These are phyloP conservation scores for Pangasius djambal DNA, from an alignment of 2,797 vertebrate species.

Conservation along the genomic window DNA sequence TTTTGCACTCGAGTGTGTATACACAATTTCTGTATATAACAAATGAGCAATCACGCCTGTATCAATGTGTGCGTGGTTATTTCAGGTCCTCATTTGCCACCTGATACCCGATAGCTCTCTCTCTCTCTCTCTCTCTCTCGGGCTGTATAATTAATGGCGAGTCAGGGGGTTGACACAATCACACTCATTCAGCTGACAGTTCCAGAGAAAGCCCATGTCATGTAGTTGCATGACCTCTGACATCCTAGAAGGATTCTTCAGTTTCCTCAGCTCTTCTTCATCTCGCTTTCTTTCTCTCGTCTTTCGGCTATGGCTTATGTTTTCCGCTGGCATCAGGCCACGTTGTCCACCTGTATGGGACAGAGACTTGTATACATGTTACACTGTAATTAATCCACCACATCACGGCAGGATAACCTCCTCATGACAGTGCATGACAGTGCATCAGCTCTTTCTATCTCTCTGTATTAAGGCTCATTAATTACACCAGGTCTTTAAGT, in stretches of 20 bases:
- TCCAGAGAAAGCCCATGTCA: constrained; percentile 37
- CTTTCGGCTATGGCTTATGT: neutral
- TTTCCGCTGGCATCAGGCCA: constrained; percentile 19
- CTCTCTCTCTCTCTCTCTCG: neutral
- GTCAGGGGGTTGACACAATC: constrained; percentile 4
- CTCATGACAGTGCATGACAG: neutral
- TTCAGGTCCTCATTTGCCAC: constrained; percentile 22
- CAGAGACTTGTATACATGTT: neutral
- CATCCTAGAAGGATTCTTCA: constrained; percentile 47
- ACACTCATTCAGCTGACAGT: neutral
- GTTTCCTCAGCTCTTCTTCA: constrained; percentile 41
- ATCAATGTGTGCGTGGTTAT: constrained; percentile 5
- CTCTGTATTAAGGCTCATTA: neutral
- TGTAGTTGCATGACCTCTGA: constrained; percentile 35
- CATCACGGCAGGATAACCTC: neutral
- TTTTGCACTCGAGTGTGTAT: neutral
- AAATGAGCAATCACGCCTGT: neutral
- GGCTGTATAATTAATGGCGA: constrained; percentile 6
- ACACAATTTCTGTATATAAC: neutral
- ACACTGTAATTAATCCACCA: constrained; percentile 34
- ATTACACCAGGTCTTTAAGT: neutral
- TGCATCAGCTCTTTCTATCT: neutral
- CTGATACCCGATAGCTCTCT: neutral
- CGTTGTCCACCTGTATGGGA: neutral
- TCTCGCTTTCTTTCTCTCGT: constrained; percentile 9